These are phyloP conservation scores for Amphiprion percula DNA, from an alignment of 2,113 vertebrate species.

Conservation along the genomic window DNA sequence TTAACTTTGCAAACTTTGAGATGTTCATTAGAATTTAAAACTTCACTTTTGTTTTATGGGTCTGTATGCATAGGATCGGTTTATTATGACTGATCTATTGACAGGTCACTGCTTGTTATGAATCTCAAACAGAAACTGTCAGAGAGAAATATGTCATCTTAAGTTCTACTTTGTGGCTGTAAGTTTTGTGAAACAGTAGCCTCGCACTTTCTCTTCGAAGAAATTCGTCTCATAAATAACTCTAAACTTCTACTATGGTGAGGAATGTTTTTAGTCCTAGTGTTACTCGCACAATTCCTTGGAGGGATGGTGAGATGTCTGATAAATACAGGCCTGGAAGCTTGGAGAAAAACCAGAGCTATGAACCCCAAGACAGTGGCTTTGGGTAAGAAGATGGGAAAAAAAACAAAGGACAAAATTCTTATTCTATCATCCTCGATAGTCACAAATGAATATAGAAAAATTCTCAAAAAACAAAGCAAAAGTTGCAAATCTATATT, in stretches of 20 bases:
- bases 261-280: neutral
- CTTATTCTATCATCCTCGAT: neutral
- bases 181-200: too few relatives aligned
- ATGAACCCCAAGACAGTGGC: neutral
- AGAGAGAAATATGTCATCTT: too few relatives aligned
- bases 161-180: too few relatives aligned
- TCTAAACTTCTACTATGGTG: slow-evolving; percentile 9
- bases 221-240: slow-evolving; percentile 12
- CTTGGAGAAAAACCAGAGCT: slow-evolving; percentile 2
- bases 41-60: neutral
- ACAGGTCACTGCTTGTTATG: accelerated
- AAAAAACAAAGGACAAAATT: neutral
- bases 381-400: neutral
- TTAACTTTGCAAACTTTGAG: too few relatives aligned
- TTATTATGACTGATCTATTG: accelerated
- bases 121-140: too few relatives aligned
- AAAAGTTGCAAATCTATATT: slow-evolving; percentile 2
- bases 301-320: neutral
- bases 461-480: neutral
- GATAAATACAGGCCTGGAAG: neutral
- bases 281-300: slow-evolving; percentile 14
- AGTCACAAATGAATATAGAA: neutral
- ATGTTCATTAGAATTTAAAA: neutral
- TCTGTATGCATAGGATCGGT: neutral
- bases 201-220: neutral